Conservation (phyloP, 2,113 vertebrate species). For the Brachypodius melanocephalos region DNA sequence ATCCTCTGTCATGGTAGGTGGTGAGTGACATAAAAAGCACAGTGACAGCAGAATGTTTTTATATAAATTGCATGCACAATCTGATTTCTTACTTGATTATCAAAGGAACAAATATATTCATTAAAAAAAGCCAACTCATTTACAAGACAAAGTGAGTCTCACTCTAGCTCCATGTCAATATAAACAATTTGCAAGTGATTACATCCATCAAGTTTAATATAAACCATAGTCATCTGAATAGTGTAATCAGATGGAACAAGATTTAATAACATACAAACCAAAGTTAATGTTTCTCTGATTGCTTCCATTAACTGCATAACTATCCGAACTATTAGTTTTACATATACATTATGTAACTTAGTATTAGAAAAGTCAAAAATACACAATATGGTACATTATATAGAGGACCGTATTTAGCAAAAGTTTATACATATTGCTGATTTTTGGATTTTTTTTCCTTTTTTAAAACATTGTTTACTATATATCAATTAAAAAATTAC, state of each 20-base stretch:
- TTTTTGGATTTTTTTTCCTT: background rate
- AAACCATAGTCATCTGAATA: conserved; percentile 39
- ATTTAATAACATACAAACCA: conserved; percentile 35
- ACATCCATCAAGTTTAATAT: conserved; percentile 39
- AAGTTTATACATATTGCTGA: background rate
- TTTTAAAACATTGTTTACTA: background rate
- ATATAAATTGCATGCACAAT: background rate
- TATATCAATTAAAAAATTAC: background rate
- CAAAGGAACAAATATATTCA: conserved; percentile 3
- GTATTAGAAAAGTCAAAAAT: background rate
- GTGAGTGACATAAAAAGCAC: background rate
- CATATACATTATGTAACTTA: background rate
- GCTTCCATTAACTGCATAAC: conserved; percentile 21
- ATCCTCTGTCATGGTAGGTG: background rate
- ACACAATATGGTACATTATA: background rate
- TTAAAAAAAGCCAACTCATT: background rate
- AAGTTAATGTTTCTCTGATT: conserved; percentile 22
- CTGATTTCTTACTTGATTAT: conserved; percentile 12
- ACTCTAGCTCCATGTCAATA: background rate
- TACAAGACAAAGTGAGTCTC: background rate
- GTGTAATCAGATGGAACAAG: conserved; percentile 31
- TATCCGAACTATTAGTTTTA: conserved; percentile 11
- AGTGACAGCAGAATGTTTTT: background rate
- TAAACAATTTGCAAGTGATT: conserved; percentile 30
- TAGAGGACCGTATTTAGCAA: background rate